Evolutionary conservation across 1,140 invertebrate genomes (phyloP).

Genomic region (Atopsyche davidsoni): DNA sequence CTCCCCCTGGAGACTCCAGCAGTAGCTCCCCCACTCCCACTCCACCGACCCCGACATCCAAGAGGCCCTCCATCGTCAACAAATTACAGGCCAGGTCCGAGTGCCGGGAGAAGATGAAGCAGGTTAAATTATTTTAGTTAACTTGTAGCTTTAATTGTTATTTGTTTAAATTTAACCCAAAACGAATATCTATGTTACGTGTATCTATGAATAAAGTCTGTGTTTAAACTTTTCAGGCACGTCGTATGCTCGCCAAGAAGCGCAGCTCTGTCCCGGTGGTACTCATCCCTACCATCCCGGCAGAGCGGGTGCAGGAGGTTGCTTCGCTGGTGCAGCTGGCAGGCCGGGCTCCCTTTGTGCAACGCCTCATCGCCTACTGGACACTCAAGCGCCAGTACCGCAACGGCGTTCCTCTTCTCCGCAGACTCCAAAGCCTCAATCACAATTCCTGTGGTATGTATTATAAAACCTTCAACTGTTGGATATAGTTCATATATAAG

Average conservation of each 20-base stretch:
- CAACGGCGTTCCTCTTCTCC: constrained; percentile 90
- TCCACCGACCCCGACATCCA: constrained; percentile 30
- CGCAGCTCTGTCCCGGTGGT: constrained; percentile 85
- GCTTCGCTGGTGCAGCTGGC: constrained; percentile 60
- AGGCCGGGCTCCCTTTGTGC: constrained; percentile 76
- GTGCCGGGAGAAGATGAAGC: constrained; percentile 47
- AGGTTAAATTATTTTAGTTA: constrained; percentile 34
- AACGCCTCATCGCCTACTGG: constrained; percentile 87
- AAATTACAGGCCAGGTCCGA: constrained; percentile 34
- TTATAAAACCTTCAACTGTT: no score
- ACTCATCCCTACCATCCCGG: constrained; percentile 89
- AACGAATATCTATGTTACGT: no score
- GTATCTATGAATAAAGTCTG: background rate
- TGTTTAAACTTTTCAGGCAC: constrained; percentile 48
- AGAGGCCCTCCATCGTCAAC: constrained; percentile 32
- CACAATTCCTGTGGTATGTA: constrained; percentile 31
- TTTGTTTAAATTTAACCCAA: no score
- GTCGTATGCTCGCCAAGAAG: constrained; percentile 70
- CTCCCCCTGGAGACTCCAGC: constrained; percentile 61
- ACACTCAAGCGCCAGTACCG: constrained; percentile 91
- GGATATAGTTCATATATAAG: no score
- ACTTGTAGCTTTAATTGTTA: no score
- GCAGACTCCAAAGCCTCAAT: constrained; percentile 71
- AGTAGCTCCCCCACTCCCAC: constrained; percentile 32
- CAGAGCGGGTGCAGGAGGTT: constrained; percentile 82